A percentile compares a stretch with the other conserved stretches of the same genome.
Evolutionary conservation across 2,113 vertebrate genomes (phyloP).

Genomic region (Tapirus terrestris): DNA sequence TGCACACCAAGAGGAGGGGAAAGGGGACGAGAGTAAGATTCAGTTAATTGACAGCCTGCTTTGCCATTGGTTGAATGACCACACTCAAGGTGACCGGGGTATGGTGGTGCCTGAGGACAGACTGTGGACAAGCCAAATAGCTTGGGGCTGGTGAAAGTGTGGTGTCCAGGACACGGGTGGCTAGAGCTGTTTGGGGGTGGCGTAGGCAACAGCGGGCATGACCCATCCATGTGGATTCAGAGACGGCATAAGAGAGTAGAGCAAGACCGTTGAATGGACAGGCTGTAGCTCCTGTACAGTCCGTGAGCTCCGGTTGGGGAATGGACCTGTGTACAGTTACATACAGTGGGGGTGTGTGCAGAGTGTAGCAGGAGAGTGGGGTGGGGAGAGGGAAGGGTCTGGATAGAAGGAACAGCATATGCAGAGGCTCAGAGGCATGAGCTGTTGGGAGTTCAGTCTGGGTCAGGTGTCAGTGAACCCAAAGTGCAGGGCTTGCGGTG

Average conservation of each 20-base stretch:
- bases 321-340: accelerated
- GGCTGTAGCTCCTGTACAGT: background rate
- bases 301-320: background rate
- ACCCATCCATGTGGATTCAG: background rate
- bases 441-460: background rate
- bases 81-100: background rate
- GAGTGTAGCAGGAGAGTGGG: background rate
- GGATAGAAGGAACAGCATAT: background rate
- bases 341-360: accelerated
- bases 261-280: background rate
- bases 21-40: background rate
- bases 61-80: background rate
- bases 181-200: background rate
- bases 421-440: background rate
- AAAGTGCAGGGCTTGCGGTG: background rate
- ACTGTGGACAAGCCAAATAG: background rate
- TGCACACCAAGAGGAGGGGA: background rate
- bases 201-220: background rate
- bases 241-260: background rate
- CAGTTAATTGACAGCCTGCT: background rate
- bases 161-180: background rate
- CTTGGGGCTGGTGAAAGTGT: background rate
- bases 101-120: background rate
- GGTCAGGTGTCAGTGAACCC: background rate
- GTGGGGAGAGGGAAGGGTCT: background rate